These are phyloP conservation scores for Protobothrops flavoviridis DNA, from an alignment of 2,113 vertebrate genomes.

Conservation along the genomic window DNA sequence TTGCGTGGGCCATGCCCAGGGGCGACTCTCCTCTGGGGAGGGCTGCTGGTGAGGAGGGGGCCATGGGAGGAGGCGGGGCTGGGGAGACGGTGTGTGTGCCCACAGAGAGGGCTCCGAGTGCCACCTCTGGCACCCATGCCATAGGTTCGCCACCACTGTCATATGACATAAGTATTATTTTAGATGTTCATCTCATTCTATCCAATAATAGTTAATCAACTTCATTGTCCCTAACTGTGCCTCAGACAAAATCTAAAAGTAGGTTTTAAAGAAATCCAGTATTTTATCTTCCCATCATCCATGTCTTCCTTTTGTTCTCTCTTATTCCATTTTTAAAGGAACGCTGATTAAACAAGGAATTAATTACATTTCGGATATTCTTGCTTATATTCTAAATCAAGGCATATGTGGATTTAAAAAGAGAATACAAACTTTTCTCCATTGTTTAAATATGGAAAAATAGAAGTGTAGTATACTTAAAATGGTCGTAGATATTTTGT, in stretches of 20 bases:
- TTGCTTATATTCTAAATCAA: conserved; percentile 54
- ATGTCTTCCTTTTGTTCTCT: not conserved
- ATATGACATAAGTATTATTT: not conserved
- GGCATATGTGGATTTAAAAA: conserved; percentile 13
- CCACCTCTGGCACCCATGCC: no score
- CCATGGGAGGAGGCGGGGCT: no score
- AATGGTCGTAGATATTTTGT: conserved; percentile 27
- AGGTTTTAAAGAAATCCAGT: not conserved
- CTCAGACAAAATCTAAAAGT: not conserved
- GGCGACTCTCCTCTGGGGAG: no score
- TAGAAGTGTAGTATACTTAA: conserved; percentile 1
- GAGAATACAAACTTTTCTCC: conserved; percentile 10
- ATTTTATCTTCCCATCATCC: not conserved
- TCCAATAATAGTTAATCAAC: not conserved
- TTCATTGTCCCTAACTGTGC: not conserved
- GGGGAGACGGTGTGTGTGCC: no score
- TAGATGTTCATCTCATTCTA: not conserved
- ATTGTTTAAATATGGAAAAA: conserved; percentile 40
- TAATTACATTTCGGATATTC: conserved; percentile 48
- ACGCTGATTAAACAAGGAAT: conserved; percentile 27
- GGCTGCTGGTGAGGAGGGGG: no score
- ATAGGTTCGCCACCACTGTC: no score
- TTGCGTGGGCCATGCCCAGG: no score
- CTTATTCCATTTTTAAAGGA: conserved; percentile 22
- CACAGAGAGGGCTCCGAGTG: no score